Evolutionary conservation across 2,797 vertebrate genomes (phyloP), one percentile per base, ranked within the genome.

Genomic region (Microtus californicus): DNA sequence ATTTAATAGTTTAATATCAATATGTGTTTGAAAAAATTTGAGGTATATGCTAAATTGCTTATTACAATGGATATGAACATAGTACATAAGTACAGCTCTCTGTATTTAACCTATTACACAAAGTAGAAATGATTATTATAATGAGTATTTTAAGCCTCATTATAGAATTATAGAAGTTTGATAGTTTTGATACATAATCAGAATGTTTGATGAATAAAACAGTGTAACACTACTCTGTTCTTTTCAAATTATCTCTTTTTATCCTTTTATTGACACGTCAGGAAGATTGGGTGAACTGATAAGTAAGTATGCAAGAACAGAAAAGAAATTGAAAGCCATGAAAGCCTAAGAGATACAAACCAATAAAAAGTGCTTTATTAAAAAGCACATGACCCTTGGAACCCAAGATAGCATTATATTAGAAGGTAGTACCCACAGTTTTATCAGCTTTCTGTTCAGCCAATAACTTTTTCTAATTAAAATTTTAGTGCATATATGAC

Each of bases 131-230:
- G 3, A 88, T 11, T 89, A 8, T 45, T 79, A 43, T 65, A 73
- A 65, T 51, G 12, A 90, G 85, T 67, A 23, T 54, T 82, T 63
- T 48, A 67, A 69, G 4, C 56, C 7, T 85, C 48, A 45, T 74
- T 45, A 79, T 6, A 76, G 17, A 77, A 61, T 73, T 51, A 79
- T 6, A 76, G 17, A 77, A 54, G 1, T 10, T 65, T 90, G 37
- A 15, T 56, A 69, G 23, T 69, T 87, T 92, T 69, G 87, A 90
- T 82, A 83, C 31, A 25, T 82, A 82, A 59, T 11, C 78, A 73
- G 87, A 85, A 85, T 69, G 43, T 77, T 87, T 95, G 6, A 15
- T 67, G 2, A 92, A 78, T 85, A 43, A 48, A 9, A 95, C 25
- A 76, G 11, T 89, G 6, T 34, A 25, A 88, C 37, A 67, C 4